Evolutionary conservation across 1,140 invertebrate genomes (phyloP).

Genomic region (Conopomorpha cramerella): DNA sequence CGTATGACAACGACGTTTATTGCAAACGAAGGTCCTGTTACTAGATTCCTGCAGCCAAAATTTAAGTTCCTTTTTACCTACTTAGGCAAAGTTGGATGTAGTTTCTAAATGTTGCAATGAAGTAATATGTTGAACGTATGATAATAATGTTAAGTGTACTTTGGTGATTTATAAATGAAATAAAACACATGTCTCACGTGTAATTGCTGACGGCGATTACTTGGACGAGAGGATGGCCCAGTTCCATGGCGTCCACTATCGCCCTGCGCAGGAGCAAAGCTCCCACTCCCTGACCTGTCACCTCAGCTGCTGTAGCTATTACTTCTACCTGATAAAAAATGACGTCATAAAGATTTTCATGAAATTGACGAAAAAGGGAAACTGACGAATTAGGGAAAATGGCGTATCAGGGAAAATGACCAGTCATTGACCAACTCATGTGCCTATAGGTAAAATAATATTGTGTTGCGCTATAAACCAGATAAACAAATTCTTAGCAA

Average conservation of each 20-base stretch:
- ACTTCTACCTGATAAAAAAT: constrained; percentile 24
- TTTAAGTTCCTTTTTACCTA: neutral
- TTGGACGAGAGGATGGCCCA: constrained; percentile 26
- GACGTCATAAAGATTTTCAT: no score
- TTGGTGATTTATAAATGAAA: no score
- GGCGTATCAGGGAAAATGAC: no score
- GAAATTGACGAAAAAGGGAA: no score
- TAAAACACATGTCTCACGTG: constrained; percentile 14
- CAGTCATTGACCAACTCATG: no score
- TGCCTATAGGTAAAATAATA: no score
- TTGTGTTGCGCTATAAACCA: no score
- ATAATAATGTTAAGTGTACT: no score
- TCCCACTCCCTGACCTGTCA: constrained; percentile 28
- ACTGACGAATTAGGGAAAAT: no score
- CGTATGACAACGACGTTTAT: neutral
- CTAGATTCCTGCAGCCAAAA: no score
- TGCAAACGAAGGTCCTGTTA: neutral
- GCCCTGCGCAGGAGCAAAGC: constrained; percentile 14
- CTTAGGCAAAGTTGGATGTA: neutral
- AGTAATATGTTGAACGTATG: no score
- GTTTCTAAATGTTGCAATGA: neutral
- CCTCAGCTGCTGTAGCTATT: constrained; percentile 21
- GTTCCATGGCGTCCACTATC: constrained; percentile 19
- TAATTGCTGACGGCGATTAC: constrained; percentile 25
- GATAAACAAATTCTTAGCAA: no score